Percentiles rank a stretch among this genome's conserved stretches.
Conservation (phyloP, 2,113 vertebrate genomes). For the Cercocebus atys region DNA sequence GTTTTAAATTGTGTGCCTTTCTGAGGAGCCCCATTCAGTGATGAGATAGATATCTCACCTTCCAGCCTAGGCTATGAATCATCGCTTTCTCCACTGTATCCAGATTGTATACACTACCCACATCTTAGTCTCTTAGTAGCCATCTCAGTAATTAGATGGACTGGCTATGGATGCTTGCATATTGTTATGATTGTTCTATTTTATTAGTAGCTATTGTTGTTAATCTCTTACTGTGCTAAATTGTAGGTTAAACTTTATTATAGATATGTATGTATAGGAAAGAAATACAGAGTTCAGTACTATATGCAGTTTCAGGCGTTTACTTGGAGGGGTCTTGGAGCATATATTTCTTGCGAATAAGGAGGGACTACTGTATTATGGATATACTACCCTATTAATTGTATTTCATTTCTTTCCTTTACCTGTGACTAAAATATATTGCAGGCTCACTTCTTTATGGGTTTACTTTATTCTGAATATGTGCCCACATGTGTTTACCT, state of each 20-base stretch:
- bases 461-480: slow-evolving; percentile 45
- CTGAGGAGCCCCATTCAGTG: not conserved
- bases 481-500: not conserved
- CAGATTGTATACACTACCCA: not conserved
- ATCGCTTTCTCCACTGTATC: not conserved
- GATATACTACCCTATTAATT: not conserved
- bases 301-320: not conserved
- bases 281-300: not conserved
- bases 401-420: not conserved
- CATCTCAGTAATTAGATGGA: not conserved
- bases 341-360: not conserved
- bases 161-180: not conserved
- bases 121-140: not conserved
- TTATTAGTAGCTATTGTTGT: not conserved
- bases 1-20: not conserved
- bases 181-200: not conserved
- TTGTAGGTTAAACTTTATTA: not conserved
- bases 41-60: not conserved
- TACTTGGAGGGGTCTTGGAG: not conserved
- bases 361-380: not conserved
- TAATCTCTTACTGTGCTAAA: not conserved
- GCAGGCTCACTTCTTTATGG: slow-evolving; percentile 27
- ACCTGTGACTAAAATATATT: not conserved
- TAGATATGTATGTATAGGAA: not conserved
- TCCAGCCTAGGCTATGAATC: not conserved